phyloP scores from a whole-genome alignment of 1,140 invertebrate genomes.

The Harpegnathos saltator region DNA sequence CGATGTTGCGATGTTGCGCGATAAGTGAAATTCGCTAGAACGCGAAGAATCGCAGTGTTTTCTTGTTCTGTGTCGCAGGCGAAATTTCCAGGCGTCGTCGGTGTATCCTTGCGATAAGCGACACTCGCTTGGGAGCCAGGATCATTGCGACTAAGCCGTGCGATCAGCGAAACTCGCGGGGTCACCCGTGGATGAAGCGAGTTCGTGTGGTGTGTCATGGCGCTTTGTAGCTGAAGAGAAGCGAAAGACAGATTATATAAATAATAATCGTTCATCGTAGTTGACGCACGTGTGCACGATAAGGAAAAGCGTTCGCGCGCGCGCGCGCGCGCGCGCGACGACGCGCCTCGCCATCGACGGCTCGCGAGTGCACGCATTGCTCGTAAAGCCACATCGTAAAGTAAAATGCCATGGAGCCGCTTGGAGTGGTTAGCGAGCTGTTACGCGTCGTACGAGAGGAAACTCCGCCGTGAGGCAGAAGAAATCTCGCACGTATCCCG shows the following conservation, averaged over 20 bases:
- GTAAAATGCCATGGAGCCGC: neutral
- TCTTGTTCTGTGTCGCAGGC: too few relatives aligned
- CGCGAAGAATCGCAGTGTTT: too few relatives aligned
- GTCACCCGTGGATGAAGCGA: too few relatives aligned
- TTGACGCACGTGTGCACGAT: too few relatives aligned
- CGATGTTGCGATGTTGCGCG: too few relatives aligned
- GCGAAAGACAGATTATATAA: neutral
- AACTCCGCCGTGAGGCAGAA: neutral
- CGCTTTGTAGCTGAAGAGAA: neutral
- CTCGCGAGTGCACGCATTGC: too few relatives aligned
- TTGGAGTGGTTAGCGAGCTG: neutral
- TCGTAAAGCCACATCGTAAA: neutral
- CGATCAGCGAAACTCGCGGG: conserved; percentile 1
- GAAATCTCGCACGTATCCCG: too few relatives aligned
- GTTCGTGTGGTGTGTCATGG: too few relatives aligned
- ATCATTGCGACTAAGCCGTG: neutral
- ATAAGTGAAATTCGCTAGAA: too few relatives aligned
- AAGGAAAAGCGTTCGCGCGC: neutral
- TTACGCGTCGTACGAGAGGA: neutral
- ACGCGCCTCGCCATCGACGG: neutral
- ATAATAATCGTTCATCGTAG: neutral
- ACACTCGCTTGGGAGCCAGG: neutral
- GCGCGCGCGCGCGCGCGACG: neutral
- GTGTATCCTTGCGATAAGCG: neutral
- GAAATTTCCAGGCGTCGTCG: neutral